Evolutionary conservation across 2,888 invertebrate species (phyloP).

Genomic region (Ectemnius continuus): DNA sequence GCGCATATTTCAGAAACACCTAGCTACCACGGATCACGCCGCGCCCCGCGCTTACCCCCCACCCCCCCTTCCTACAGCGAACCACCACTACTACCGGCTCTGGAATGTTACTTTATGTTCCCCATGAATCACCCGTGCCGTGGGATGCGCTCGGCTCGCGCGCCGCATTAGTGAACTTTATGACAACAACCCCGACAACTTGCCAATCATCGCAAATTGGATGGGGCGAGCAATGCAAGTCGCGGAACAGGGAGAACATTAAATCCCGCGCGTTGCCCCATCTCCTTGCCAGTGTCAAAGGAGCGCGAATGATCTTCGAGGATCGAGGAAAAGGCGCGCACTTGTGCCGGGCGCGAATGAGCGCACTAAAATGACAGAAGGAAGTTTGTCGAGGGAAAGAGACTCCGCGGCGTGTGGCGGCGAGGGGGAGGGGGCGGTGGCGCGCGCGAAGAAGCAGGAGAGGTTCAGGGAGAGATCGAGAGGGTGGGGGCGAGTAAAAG

Average conservation of each 20-base stretch:
- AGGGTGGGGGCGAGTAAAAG: slow-evolving; percentile 10
- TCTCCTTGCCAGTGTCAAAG: too few relatives aligned
- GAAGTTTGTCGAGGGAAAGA: too few relatives aligned
- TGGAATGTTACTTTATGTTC: too few relatives aligned
- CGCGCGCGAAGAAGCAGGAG: slow-evolving; percentile 20
- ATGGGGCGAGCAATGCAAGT: too few relatives aligned
- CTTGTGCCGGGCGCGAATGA: slow-evolving; percentile 33
- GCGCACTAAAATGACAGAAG: too few relatives aligned
- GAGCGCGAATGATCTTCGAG: not conserved
- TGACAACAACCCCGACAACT: too few relatives aligned
- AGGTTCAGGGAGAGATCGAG: not conserved
- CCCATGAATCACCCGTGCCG: too few relatives aligned
- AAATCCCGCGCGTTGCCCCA: slow-evolving; percentile 21
- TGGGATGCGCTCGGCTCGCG: too few relatives aligned
- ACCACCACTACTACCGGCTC: not conserved
- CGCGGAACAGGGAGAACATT: slow-evolving; percentile 25
- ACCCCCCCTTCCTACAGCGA: not conserved
- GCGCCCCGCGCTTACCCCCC: not conserved
- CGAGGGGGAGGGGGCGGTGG: too few relatives aligned
- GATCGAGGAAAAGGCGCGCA: slow-evolving; percentile 24
- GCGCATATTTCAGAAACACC: not conserved
- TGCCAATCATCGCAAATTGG: too few relatives aligned
- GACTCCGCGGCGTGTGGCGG: too few relatives aligned
- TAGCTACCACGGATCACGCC: not conserved
- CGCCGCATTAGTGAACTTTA: too few relatives aligned